phyloP scores from a whole-genome alignment of 1,140 invertebrate species.

The Anthonomus grandis region DNA sequence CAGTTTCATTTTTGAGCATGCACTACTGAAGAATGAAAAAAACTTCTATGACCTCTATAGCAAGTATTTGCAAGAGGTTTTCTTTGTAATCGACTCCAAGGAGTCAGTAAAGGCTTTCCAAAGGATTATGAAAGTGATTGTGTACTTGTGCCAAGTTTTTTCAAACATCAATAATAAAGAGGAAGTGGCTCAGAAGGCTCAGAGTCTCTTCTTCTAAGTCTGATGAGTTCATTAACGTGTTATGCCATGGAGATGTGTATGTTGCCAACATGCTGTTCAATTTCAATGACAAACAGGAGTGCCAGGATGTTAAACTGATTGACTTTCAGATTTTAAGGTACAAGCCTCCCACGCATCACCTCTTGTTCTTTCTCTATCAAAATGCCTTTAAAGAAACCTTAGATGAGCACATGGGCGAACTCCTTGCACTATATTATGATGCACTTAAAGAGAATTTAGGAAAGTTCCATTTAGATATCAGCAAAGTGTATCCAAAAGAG shows the following conservation, averaged over 20 bases:
- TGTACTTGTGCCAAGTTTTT: too few relatives aligned
- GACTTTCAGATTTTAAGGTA: slow-evolving; percentile 56
- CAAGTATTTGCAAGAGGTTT: slow-evolving; percentile 1
- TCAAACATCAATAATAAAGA: too few relatives aligned
- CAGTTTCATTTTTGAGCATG: slow-evolving; percentile 30
- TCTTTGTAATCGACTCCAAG: not conserved
- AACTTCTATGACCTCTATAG: slow-evolving; percentile 8
- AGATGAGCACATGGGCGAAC: slow-evolving; percentile 36
- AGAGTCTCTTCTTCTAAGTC: too few relatives aligned
- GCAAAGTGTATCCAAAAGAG: slow-evolving; percentile 19
- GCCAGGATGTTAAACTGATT: slow-evolving; percentile 49
- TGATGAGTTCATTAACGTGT: slow-evolving; percentile 37
- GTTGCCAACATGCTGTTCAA: slow-evolving; percentile 50
- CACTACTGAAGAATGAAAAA: slow-evolving; percentile 21
- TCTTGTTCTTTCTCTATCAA: slow-evolving; percentile 47
- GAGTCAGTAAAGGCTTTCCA: too few relatives aligned
- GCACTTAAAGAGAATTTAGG: slow-evolving; percentile 41
- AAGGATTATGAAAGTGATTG: too few relatives aligned
- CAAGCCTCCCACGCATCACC: slow-evolving; percentile 52
- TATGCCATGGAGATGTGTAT: slow-evolving; percentile 51
- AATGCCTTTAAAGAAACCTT: slow-evolving; percentile 43
- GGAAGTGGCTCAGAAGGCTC: too few relatives aligned
- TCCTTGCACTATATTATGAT: slow-evolving; percentile 46
- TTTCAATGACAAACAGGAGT: slow-evolving; percentile 49
- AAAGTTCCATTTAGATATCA: slow-evolving; percentile 24